Evolutionary conservation across 2,113 vertebrate genomes (phyloP).

Genomic region (Oryzias melastigma): DNA sequence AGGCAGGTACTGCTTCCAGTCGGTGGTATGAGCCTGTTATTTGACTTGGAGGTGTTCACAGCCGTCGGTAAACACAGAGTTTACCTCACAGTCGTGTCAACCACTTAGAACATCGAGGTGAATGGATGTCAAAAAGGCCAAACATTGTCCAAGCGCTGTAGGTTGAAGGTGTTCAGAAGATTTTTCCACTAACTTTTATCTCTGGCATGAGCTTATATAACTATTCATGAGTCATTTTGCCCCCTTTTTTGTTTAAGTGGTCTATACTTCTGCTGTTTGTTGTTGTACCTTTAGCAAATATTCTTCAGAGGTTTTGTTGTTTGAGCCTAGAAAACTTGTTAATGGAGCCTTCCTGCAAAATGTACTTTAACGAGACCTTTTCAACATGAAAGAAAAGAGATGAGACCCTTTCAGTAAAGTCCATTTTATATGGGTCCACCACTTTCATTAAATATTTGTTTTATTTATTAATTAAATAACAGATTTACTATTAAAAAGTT

Average conservation of each 20-base stretch:
- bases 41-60: slow-evolving; percentile 68
- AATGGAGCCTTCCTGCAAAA: not conserved
- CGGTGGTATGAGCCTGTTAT: slow-evolving; percentile 43
- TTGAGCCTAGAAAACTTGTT: not conserved
- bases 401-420: too few relatives aligned
- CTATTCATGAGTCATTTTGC: not conserved
- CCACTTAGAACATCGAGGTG: slow-evolving; percentile 1
- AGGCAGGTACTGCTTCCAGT: slow-evolving; percentile 7
- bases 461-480: too few relatives aligned
- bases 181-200: not conserved
- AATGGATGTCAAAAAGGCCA: slow-evolving; percentile 24
- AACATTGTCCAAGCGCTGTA: not conserved
- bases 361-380: too few relatives aligned
- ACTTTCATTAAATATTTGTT: too few relatives aligned
- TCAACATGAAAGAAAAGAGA: too few relatives aligned
- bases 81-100: slow-evolving; percentile 26
- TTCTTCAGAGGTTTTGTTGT: slow-evolving; percentile 10
- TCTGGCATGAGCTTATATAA: not conserved
- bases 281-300: slow-evolving; percentile 3
- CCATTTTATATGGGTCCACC: too few relatives aligned
- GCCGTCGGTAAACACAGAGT: slow-evolving; percentile 53
- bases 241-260: not conserved
- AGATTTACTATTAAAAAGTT: too few relatives aligned
- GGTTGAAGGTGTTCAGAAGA: not conserved
- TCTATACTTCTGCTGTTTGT: not conserved